Base-by-base conservation (phyloP, 35 echinoderm and acorn worm species). In the Acanthaster planci region DNA sequence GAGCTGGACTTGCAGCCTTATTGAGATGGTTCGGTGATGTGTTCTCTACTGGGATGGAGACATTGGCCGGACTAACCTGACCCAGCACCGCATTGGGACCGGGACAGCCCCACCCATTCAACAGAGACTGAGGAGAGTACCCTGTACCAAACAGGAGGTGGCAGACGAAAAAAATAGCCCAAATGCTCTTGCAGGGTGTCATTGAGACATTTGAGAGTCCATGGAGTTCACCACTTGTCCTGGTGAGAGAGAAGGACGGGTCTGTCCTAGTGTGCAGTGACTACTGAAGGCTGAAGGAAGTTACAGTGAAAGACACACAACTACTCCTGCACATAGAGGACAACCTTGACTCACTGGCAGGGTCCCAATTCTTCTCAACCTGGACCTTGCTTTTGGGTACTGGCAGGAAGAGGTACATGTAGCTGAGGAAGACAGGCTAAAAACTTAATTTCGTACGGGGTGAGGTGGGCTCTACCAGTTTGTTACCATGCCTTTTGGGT, bases 361-460 rank as follows among this genome's bases (percentile, higher is more conserved):
- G 93, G 26, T 50, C 93, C 19, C 8, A 67, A 39, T 93, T 81
- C 52, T 97, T 92, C 58, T 90, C 58, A 0, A 97, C 8, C 39
- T 97, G 19, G 90, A 97, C 76, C 37, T 97, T 21, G 78, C 87
- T 12, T 86, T 76, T 8, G 94, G 94, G 4, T 92, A 92, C 78
- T 97, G 90, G 90, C 94, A 97, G 55, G 90, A 92, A 10, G 52
- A 86, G 21, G 17, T n/a, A n/a, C n/a, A n/a, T n/a, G n/a, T 97
- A 37, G 87, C 83, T 17, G 32, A 83, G 37, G 85, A 86, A n/a
- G n/a, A n/a, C n/a, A n/a, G 18, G 18, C 52, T 52, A 12, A 90
- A 93, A 23, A 92, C 94, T 19, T 84, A 90, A 0, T 97, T 97
- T 37, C 35, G 77, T 6, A 87, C 83, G 36, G 37, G 78, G 16